Conservation (phyloP, 2,888 invertebrate species). For the Heteropelma amictum region DNA sequence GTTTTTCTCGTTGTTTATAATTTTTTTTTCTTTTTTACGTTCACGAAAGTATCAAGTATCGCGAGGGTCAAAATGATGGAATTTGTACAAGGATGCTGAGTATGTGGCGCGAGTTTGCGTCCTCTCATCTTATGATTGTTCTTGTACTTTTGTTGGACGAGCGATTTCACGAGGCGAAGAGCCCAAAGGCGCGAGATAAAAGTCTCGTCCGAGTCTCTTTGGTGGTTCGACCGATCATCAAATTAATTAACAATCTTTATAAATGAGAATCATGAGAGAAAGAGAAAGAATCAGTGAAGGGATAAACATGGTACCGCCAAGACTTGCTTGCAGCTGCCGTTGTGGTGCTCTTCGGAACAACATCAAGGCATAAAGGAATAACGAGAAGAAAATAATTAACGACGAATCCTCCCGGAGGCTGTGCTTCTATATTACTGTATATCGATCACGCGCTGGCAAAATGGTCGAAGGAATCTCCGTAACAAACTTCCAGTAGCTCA, state of each 20-base stretch:
- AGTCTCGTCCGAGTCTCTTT: conserved; percentile 22
- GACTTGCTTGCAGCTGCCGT: conserved; percentile 39
- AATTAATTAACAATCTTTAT: conserved; percentile 52
- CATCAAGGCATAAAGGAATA: background rate
- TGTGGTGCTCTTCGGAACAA: background rate
- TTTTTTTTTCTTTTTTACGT: background rate
- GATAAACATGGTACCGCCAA: conserved; percentile 25
- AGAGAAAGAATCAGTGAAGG: background rate
- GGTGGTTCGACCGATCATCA: conserved; percentile 20
- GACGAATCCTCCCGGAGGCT: conserved; percentile 13
- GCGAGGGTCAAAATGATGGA: background rate
- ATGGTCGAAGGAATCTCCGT: background rate
- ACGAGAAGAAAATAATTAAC: conserved; percentile 53
- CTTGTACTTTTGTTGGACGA: too few species aligned
- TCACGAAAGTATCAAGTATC: background rate
- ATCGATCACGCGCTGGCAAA: conserved; percentile 34
- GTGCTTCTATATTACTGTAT: conserved; percentile 4
- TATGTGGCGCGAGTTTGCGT: too few species aligned
- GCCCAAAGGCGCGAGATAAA: background rate
- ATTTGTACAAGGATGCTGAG: too few species aligned
- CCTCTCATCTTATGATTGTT: too few species aligned
- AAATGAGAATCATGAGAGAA: background rate
- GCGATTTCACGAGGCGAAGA: background rate
- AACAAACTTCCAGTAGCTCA: conserved; percentile 26
- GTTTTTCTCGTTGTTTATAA: background rate